These are phyloP conservation scores for Passer montanus DNA, from an alignment of 2,113 vertebrate species.

Conservation along the genomic window DNA sequence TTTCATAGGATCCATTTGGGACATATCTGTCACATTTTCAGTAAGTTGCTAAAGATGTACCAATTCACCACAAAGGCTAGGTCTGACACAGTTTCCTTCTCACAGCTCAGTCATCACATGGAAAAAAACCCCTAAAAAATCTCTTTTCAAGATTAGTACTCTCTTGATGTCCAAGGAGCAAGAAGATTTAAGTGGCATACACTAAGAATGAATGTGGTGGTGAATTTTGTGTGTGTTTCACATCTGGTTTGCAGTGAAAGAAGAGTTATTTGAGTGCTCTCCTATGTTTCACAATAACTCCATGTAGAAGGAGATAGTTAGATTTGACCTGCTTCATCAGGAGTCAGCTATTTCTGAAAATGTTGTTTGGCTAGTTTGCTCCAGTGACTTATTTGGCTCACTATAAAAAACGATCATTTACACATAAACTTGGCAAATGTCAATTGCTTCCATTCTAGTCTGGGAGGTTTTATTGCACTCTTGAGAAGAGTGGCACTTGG, in stretches of 20 bases:
- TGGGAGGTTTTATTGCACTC: background rate
- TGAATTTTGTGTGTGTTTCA: background rate
- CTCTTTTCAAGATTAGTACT: background rate
- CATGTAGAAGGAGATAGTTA: background rate
- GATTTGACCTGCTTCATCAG: background rate
- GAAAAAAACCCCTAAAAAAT: background rate
- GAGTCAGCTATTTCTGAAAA: constrained; percentile 2
- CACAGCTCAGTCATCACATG: background rate
- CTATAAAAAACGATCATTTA: background rate
- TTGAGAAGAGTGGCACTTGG: background rate
- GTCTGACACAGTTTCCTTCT: background rate
- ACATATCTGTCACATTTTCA: background rate
- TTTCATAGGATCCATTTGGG: background rate
- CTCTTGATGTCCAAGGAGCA: background rate
- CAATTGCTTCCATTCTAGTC: background rate
- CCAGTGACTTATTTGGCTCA: background rate
- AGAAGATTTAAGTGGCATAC: background rate
- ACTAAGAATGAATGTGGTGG: background rate
- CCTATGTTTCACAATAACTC: background rate
- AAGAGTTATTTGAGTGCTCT: background rate
- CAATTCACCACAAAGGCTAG: background rate
- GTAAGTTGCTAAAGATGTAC: background rate
- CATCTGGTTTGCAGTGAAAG: background rate
- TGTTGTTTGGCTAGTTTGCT: background rate
- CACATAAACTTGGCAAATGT: constrained; percentile 9